phyloP scores from a whole-genome alignment of 2,797 vertebrate genomes.

The Iguana delicatissima region DNA sequence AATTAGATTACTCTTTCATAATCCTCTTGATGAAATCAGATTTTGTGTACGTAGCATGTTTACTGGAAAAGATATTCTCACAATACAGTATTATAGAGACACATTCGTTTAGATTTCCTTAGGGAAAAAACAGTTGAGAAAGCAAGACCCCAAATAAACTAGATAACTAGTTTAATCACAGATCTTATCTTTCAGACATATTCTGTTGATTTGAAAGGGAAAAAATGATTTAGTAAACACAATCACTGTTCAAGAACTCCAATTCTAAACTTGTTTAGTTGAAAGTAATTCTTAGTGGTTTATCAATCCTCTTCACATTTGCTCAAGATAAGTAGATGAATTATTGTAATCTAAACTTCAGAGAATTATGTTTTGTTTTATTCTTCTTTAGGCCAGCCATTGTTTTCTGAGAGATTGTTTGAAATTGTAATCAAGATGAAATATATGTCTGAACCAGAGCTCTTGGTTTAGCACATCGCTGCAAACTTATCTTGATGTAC shows the following conservation, averaged over 20 bases:
- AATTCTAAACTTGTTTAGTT: neutral
- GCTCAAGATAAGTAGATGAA: neutral
- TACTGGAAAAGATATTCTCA: neutral
- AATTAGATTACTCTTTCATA: neutral
- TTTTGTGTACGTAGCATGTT: neutral
- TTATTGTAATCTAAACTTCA: neutral
- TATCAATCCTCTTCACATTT: neutral
- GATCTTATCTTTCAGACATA: neutral
- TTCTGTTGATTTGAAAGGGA: neutral
- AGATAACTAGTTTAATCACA: neutral
- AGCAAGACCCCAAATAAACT: fast-evolving
- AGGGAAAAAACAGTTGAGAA: neutral
- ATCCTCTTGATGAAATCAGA: neutral
- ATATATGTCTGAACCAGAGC: neutral
- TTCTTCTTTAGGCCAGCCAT: neutral
- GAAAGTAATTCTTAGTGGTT: neutral
- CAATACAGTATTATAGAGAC: neutral
- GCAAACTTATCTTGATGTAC: neutral
- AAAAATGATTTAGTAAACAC: neutral
- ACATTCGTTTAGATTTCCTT: fast-evolving
- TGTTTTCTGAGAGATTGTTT: neutral
- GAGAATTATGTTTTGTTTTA: neutral
- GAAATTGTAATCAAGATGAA: neutral
- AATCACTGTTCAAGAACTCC: neutral
- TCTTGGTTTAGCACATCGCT: neutral